Evolutionary conservation across 2,888 invertebrate genomes (phyloP).

Genomic region (Drosophila meridionalis): DNA sequence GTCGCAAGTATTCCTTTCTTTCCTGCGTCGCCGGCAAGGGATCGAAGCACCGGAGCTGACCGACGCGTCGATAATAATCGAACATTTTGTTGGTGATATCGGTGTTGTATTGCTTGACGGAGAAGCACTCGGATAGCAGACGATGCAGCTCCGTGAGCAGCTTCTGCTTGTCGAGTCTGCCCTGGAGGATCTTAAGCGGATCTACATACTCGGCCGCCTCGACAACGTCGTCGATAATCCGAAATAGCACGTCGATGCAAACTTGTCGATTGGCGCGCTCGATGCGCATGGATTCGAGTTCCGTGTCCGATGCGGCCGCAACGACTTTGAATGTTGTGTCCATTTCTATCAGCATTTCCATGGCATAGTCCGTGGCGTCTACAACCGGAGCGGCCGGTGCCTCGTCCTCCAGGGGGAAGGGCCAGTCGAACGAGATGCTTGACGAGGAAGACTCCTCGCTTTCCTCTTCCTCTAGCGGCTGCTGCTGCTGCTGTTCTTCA

Average conservation of each 20-base stretch:
- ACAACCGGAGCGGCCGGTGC: rapidly evolving
- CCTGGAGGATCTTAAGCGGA: conserved; percentile 7
- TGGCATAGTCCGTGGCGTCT: neutral
- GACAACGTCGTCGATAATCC: conserved; percentile 31
- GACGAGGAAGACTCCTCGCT: conserved; percentile 1
- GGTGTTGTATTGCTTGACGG: conserved; percentile 12
- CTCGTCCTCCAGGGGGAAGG: conserved; percentile 35
- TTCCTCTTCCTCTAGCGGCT: neutral
- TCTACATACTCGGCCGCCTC: conserved; percentile 29
- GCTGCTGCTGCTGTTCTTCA: neutral
- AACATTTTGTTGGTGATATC: conserved; percentile 26
- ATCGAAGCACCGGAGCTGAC: conserved; percentile 23
- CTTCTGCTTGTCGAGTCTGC: conserved; percentile 37
- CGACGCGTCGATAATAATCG: conserved; percentile 45
- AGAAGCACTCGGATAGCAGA: rapidly evolving
- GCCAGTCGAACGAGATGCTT: conserved; percentile 39
- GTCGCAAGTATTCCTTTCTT: conserved; percentile 12
- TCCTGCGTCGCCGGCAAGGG: neutral
- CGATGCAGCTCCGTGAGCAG: conserved; percentile 3
- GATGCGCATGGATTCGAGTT: neutral
- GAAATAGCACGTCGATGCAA: conserved; percentile 10
- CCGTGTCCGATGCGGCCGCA: neutral
- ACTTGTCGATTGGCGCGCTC: conserved; percentile 14
- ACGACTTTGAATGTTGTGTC: neutral
- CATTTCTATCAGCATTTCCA: conserved; percentile 24